Percentiles rank a stretch among this genome's conserved stretches.
phyloP scores from a whole-genome alignment of 2,888 invertebrate species.

The Carpatolechia fugitivella region DNA sequence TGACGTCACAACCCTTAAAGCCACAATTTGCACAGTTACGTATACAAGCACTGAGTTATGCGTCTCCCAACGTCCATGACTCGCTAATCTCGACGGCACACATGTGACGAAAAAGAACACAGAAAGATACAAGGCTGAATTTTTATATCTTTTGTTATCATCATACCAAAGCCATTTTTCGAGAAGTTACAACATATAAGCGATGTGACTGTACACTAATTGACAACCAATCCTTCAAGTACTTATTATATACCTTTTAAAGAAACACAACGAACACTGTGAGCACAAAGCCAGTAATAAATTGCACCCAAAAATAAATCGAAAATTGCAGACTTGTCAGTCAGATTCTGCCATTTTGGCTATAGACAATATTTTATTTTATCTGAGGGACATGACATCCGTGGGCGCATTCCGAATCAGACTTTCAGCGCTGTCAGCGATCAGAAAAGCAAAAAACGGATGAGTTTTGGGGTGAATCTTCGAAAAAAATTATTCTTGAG shows the following conservation, averaged over 20 bases:
- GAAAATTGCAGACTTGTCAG: conserved; percentile 74
- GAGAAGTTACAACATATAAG: conserved; percentile 54
- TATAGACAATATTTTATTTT: conserved; percentile 5
- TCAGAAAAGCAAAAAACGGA: too few species aligned
- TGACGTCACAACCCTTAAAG: conserved; percentile 76
- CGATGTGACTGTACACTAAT: conserved; percentile 30
- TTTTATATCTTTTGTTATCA: conserved; percentile 79
- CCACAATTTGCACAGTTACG: conserved; percentile 66
- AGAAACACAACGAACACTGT: conserved; percentile 38
- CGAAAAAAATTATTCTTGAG: too few species aligned
- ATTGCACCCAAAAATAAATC: conserved; percentile 68
- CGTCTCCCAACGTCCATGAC: conserved; percentile 49
- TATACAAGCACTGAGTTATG: conserved; percentile 51
- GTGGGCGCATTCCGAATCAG: too few species aligned
- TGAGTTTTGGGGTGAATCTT: too few species aligned
- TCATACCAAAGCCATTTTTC: conserved; percentile 66
- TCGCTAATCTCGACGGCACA: conserved; percentile 55
- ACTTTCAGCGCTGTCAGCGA: too few species aligned
- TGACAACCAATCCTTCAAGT: conserved; percentile 24
- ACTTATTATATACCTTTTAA: conserved; percentile 33
- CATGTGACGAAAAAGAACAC: conserved; percentile 61
- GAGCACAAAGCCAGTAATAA: conserved; percentile 51
- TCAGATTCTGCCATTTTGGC: conserved; percentile 72
- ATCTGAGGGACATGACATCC: not conserved
- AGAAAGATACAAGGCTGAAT: conserved; percentile 58